Base-by-base conservation (phyloP, 2,797 vertebrate genomes). In the Anomalospiza imberbis region DNA sequence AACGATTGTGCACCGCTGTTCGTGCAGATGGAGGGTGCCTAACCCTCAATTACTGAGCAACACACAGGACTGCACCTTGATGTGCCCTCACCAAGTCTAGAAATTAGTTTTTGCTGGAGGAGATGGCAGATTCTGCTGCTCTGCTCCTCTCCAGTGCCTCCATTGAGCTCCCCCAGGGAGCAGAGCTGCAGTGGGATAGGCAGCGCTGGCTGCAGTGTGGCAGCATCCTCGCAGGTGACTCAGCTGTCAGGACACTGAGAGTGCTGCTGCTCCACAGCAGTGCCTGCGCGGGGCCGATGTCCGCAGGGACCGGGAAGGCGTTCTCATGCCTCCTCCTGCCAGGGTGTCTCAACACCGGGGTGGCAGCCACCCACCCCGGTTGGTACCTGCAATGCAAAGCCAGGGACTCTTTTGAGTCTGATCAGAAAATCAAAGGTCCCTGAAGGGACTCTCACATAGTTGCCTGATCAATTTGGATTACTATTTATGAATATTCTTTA, bases 241-340 rank as follows among this genome's bases (percentile, higher is more conserved):
- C 65, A 17, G 65, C 31, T 36, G 1, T 0, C 0, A 12, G 32
- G 22, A 48, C 32, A 6, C 28, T 17, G 44, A 18, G 20, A 31
- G 47, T 34, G 34, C 32, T 34, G 24, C 73, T 58, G 72, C 57
- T 29, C 44, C 17, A 1, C 7, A 29, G 44, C 0, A 25, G 28
- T 0, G 19, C 50, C n/a, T 55, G 7, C 44, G 1, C 1, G 22
- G 28, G 15, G 31, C 34, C 34, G 34, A 34, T 13, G 22, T 25
- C 65, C 0, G 0, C 34, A 66, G 58, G 28, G 34, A 26, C 9
- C 0, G 2, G 6, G 14, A 53, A 53, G 29, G 40, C 7, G 5
- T 4, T 57, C 32, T 44, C n/a, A 3, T 20, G n/a, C 34, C 45
- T 67, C 31, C 62, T 58, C 25, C 62, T 62, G 29, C 17, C 50